A percentile compares a stretch with the other conserved stretches of the same genome.
Conservation (phyloP, 1,140 invertebrate genomes). For the Nephila pilipes region DNA sequence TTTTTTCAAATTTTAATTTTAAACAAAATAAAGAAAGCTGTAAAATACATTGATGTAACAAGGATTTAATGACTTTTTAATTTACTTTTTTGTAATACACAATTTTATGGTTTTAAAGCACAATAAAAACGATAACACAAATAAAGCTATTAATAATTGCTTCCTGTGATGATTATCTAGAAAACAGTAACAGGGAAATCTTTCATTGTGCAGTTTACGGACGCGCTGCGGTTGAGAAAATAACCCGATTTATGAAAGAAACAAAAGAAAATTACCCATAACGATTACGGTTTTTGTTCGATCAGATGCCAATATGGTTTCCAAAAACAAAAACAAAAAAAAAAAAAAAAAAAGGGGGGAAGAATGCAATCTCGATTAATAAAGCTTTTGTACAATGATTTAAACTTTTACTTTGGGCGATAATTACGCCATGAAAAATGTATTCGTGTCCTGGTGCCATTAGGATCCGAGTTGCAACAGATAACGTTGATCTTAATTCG, state of each 20-base stretch:
- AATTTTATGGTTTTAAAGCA: no score
- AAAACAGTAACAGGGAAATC: no score
- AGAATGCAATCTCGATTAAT: background rate
- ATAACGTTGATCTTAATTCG: background rate
- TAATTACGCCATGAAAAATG: conserved; percentile 8
- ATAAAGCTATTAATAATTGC: no score
- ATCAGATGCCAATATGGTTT: background rate
- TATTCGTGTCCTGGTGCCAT: background rate
- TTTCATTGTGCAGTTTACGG: background rate
- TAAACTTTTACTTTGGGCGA: conserved; percentile 3
- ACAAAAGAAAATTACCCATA: background rate
- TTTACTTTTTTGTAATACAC: no score
- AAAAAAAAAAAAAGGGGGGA: no score
- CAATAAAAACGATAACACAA: no score
- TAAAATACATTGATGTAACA: no score
- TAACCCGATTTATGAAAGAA: background rate
- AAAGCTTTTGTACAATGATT: background rate
- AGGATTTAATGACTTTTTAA: no score
- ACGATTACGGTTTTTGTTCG: background rate
- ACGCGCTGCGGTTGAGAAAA: background rate
- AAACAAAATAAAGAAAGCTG: no score
- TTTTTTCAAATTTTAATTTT: no score
- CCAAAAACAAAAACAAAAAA: background rate
- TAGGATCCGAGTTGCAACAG: background rate
- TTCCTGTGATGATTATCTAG: no score